These are phyloP conservation scores for Brenthis daphne DNA, from an alignment of 2,888 invertebrate species.

Conservation along the genomic window DNA sequence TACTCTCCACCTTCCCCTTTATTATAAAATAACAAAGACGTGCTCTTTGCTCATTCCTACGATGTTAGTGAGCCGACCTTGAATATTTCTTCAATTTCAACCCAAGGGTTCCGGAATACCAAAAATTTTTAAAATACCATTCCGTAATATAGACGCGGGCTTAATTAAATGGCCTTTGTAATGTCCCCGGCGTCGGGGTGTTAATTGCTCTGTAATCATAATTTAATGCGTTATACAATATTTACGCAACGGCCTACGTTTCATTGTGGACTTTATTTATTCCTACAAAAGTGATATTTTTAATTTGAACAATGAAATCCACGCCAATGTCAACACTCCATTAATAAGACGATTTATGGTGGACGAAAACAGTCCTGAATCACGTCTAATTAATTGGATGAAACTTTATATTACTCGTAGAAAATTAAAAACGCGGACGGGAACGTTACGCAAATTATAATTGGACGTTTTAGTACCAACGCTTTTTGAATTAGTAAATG, in stretches of 20 bases:
- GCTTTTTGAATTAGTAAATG: not conserved
- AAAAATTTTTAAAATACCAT: conserved; percentile 38
- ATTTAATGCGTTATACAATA: conserved; percentile 38
- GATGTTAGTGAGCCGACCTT: conserved; percentile 41
- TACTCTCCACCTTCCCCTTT: conserved; percentile 36
- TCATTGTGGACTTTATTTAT: conserved; percentile 21
- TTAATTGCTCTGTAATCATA: conserved; percentile 43
- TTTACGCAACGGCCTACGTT: conserved; percentile 21
- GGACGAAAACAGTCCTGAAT: conserved; percentile 11
- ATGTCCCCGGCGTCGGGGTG: conserved; percentile 30
- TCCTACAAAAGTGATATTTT: conserved; percentile 2
- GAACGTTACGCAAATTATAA: not conserved
- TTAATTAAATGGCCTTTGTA: conserved; percentile 38
- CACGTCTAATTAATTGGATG: conserved; percentile 12
- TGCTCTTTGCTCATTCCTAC: conserved; percentile 31
- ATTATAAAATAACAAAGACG: conserved; percentile 37
- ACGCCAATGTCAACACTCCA: conserved; percentile 11
- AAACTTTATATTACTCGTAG: not conserved
- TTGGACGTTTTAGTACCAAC: not conserved
- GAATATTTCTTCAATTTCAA: conserved; percentile 38
- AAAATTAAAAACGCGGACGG: conserved; percentile 1
- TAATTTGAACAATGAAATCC: conserved; percentile 13
- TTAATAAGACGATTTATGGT: conserved; percentile 19
- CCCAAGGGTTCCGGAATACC: conserved; percentile 25
- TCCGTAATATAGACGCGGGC: conserved; percentile 28